Evolutionary conservation across 1,140 invertebrate genomes (phyloP).

Genomic region (Streblospio benedicti): DNA sequence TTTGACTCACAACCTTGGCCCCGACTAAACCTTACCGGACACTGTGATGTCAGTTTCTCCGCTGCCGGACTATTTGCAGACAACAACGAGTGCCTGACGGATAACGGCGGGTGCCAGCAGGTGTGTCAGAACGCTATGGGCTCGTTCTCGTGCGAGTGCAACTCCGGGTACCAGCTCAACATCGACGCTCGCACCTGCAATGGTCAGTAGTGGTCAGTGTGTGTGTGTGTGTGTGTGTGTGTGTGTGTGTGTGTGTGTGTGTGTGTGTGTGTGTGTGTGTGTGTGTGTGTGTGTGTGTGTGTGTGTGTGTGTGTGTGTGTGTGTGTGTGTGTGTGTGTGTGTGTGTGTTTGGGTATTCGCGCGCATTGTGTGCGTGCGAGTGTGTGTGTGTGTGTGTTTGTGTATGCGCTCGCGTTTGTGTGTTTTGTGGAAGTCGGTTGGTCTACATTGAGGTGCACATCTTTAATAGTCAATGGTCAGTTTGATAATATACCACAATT

Average conservation of each 20-base stretch:
- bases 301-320: constrained; percentile 2
- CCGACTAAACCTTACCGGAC: no score
- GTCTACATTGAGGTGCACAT: no score
- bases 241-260: background rate
- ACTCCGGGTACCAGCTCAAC: background rate
- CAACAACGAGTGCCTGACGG: constrained; percentile 8
- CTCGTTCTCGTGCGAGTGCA: constrained; percentile 6
- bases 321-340: constrained; percentile 4
- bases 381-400: constrained; percentile 4
- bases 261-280: background rate
- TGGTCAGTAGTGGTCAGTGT: background rate
- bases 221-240: no score
- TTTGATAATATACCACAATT: no score
- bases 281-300: constrained; percentile 1
- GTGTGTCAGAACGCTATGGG: constrained; percentile 12
- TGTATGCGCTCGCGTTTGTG: no score
- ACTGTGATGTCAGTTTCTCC: no score
- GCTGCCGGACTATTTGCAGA: no score
- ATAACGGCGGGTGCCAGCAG: constrained; percentile 13
- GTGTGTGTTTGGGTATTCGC: no score
- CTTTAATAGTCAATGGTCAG: no score
- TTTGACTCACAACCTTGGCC: no score
- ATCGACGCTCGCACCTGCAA: background rate
- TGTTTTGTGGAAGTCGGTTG: no score
- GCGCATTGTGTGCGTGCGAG: background rate